phyloP scores from a whole-genome alignment of 2,888 invertebrate species.

The Cheilosia soror region DNA sequence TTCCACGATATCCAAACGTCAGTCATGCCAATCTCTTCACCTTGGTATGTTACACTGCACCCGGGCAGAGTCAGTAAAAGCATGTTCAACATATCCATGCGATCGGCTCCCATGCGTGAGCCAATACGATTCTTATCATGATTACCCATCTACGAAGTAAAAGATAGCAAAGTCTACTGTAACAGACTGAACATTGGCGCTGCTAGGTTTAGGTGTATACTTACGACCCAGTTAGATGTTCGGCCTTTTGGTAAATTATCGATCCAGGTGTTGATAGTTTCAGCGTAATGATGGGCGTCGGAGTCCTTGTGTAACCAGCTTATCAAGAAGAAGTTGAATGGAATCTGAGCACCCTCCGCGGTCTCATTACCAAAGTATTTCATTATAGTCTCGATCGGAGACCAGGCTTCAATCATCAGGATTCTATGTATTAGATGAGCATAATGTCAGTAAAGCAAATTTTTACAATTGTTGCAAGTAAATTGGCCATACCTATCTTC shows the following conservation, averaged over 20 bases:
- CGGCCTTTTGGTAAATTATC: slow-evolving; percentile 85
- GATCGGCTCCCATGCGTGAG: slow-evolving; percentile 86
- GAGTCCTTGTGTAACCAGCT: slow-evolving; percentile 85
- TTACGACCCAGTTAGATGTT: slow-evolving; percentile 88
- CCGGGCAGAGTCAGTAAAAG: slow-evolving; percentile 92
- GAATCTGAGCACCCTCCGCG: slow-evolving; percentile 85
- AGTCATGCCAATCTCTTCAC: slow-evolving; percentile 93
- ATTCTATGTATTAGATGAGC: slow-evolving; percentile 83
- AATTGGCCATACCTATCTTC: slow-evolving; percentile 77
- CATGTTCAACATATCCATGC: slow-evolving; percentile 90
- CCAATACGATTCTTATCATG: slow-evolving; percentile 88
- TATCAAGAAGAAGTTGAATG: slow-evolving; percentile 88
- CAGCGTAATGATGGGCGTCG: slow-evolving; percentile 85
- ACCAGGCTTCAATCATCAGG: slow-evolving; percentile 87
- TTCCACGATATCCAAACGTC: slow-evolving; percentile 87
- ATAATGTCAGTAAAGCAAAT: slow-evolving; percentile 87
- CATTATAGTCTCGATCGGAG: slow-evolving; percentile 85
- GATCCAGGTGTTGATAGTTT: slow-evolving; percentile 85
- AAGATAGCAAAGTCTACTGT: background rate
- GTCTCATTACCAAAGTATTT: slow-evolving; percentile 86
- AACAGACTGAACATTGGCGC: background rate
- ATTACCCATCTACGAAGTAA: slow-evolving; percentile 86
- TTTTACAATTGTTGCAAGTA: slow-evolving; percentile 75
- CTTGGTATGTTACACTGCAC: slow-evolving; percentile 92
- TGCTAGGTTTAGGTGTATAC: slow-evolving; percentile 76